Conservation (phyloP, 2,797 vertebrate genomes). For the Myiotriccus ornatus region DNA sequence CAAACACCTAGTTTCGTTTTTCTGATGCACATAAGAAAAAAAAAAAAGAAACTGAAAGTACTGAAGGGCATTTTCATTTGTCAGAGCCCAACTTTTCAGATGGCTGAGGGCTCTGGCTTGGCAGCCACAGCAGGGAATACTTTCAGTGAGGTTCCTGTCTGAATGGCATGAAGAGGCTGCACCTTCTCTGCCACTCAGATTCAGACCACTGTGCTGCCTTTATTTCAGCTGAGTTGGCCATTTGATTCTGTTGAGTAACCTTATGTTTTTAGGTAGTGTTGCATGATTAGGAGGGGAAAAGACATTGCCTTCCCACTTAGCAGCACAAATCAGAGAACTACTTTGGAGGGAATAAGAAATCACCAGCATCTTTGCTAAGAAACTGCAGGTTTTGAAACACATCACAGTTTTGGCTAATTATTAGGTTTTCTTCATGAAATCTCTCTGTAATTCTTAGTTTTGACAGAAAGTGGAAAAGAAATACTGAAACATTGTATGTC, state of each 20-base stretch:
- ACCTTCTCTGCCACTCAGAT: not conserved
- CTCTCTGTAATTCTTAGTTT: not conserved
- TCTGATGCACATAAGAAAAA: not conserved
- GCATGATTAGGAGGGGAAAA: not conserved
- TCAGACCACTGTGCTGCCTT: not conserved
- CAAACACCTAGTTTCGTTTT: not conserved
- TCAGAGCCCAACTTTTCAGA: not conserved
- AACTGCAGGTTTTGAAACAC: not conserved
- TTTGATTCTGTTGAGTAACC: not conserved
- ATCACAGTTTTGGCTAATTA: not conserved
- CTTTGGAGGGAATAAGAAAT: not conserved
- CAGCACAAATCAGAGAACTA: not conserved
- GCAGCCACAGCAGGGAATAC: fast-evolving
- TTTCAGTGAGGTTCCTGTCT: not conserved
- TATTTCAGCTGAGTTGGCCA: not conserved
- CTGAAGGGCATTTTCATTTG: not conserved
- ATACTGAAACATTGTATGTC: not conserved
- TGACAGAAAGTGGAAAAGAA: not conserved
- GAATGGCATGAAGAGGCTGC: not conserved
- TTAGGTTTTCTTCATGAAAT: not conserved
- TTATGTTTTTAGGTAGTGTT: not conserved
- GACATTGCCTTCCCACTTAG: not conserved
- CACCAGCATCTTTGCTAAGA: not conserved
- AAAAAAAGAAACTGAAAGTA: not conserved
- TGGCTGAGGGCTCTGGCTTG: not conserved